phyloP scores from a whole-genome alignment of 2,113 vertebrate species.

The Tylochromis polylepis region DNA sequence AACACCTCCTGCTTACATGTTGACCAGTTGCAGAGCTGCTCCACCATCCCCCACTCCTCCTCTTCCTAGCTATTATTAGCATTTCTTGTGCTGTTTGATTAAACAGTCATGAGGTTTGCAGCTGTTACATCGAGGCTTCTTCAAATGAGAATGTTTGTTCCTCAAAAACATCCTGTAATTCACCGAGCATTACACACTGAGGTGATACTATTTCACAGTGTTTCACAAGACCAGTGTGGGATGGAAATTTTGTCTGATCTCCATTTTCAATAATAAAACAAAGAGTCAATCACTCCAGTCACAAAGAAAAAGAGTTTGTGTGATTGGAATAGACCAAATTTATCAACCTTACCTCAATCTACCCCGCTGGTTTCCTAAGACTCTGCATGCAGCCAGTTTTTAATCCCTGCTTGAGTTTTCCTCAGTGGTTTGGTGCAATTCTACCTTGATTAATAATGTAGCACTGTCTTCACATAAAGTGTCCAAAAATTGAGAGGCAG shows the following conservation, averaged over 20 bases:
- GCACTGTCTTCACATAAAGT: not conserved
- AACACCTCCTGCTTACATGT: not conserved
- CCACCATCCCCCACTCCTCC: too few relatives aligned
- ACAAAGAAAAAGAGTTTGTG: not conserved
- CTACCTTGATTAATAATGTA: slow-evolving; percentile 38
- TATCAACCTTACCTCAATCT: not conserved
- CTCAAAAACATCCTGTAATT: not conserved
- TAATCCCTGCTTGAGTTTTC: not conserved
- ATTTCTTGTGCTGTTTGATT: not conserved
- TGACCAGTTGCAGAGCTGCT: not conserved
- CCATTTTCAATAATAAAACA: not conserved
- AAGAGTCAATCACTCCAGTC: not conserved
- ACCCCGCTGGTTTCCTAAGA: not conserved
- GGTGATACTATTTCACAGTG: not conserved
- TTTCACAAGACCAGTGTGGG: not conserved
- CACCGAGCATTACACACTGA: not conserved
- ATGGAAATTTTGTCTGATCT: not conserved
- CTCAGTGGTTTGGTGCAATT: not conserved
- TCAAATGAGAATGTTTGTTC: not conserved
- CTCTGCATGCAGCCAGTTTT: not conserved
- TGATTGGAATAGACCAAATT: not conserved
- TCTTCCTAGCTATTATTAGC: not conserved
- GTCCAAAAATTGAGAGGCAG: not conserved
- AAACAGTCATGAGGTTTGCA: not conserved
- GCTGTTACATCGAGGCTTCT: not conserved